Evolutionary conservation across 1,140 invertebrate genomes (phyloP).

Genomic region (Lanistes nyassanus): DNA sequence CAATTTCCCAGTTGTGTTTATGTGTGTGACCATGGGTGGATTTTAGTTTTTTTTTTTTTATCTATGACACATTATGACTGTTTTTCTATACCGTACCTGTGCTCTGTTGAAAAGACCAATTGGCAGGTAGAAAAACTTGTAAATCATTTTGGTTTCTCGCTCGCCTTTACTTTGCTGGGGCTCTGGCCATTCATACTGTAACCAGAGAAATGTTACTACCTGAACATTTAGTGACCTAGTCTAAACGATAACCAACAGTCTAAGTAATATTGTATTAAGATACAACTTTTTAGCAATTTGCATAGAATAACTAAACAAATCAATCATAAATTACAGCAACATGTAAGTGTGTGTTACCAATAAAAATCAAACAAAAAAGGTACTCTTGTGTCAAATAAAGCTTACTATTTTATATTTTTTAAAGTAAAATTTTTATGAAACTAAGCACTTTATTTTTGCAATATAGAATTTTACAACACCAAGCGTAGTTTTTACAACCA

Average conservation of each 20-base stretch:
- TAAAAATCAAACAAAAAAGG: background rate
- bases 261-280: background rate
- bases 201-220: conserved; percentile 13
- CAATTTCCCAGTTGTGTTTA: no score
- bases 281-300: background rate
- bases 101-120: conserved; percentile 66
- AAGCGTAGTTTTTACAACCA: no score
- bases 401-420: background rate
- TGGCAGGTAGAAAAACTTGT: conserved; percentile 62
- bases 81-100: conserved; percentile 47
- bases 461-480: no score
- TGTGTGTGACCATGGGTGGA: no score
- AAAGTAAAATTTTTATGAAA: background rate
- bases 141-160: conserved; percentile 57
- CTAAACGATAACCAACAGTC: background rate
- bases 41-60: no score
- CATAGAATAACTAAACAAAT: background rate
- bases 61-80: no score
- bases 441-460: no score
- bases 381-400: background rate
- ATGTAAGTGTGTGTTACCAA: background rate
- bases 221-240: background rate
- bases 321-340: background rate
- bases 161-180: conserved; percentile 38
- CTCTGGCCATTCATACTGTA: conserved; percentile 56